Evolutionary conservation across 2,888 invertebrate genomes (phyloP), one percentile per base, ranked within the genome.

Genomic region (Gymnocheta viridis): DNA sequence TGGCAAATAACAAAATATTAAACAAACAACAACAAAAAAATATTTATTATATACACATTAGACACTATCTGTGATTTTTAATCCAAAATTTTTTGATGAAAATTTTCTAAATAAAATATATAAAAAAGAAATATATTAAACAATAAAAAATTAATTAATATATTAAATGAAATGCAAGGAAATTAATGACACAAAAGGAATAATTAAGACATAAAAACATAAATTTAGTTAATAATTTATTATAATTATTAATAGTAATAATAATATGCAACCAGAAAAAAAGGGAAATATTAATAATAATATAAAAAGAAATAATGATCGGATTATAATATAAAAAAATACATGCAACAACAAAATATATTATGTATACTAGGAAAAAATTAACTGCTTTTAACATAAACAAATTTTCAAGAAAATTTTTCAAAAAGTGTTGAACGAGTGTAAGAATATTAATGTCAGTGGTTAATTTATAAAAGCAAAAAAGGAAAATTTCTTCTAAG

Each of bases 41-140:
- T 89, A 89, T 89, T 89, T 89, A 89, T 86, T 85, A 88, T 86
- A 87, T 85, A 86, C 85, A 91, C 89, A 91, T 90, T 91, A 90
- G 90, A 92, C 91, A 92, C 91, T 92, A 92, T 92, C 92, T 92
- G 92, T 92, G 92, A 92, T 92, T 92, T 91, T 91, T 91, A 92
- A 92, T 91, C 92, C 92, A 91, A 92, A 92, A 92, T 92, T 92
- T 92, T 92, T 91, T 92, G 91, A 91, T 91, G 82, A 83, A 86
- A 90, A 91, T 92, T 92, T 92, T 91, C 91, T 91, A 89, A 91
- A 89, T 81, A 81, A 84, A 84, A 81, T 84, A 78, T 84, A 84
- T 84, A 86, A 87, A 81, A 86, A 51, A 85, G 85, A 86, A 86
- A 86, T 82, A 87, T 82, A 86, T 85, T 85, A 51, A 19, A 81